Conservation (phyloP, 2,797 vertebrate species). For the Mormyrus hasselquistii region DNA sequence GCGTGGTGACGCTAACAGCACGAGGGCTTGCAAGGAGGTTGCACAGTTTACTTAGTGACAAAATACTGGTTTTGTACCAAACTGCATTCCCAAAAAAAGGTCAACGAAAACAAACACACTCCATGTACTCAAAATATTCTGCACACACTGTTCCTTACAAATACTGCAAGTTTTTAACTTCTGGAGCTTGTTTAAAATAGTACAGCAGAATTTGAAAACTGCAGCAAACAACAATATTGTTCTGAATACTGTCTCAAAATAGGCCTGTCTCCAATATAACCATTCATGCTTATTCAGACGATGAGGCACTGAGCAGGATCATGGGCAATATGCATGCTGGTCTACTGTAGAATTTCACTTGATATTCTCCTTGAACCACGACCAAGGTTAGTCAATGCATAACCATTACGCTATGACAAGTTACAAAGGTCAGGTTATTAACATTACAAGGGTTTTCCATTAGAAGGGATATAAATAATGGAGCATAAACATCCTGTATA, state of each 20-base stretch:
- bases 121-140: neutral
- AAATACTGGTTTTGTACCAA: conserved; percentile 5
- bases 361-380: neutral
- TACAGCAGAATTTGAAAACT: neutral
- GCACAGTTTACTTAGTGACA: neutral
- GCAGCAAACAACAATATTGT: neutral
- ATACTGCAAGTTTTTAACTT: neutral
- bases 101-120: neutral
- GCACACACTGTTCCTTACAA: neutral
- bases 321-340: neutral
- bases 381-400: neutral
- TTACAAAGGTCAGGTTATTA: neutral
- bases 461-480: neutral
- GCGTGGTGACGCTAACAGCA: neutral
- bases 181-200: conserved; percentile 3
- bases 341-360: neutral
- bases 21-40: neutral
- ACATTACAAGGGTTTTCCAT: neutral
- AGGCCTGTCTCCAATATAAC: neutral
- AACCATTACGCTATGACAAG: neutral
- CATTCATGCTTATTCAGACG: neutral
- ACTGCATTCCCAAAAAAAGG: neutral
- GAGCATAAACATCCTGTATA: neutral
- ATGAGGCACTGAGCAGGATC: neutral
- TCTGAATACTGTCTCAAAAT: neutral